A percentile compares a stretch with the other conserved stretches of the same genome.
Conservation (phyloP, 2,113 vertebrate genomes). For the Mellivora capensis region DNA sequence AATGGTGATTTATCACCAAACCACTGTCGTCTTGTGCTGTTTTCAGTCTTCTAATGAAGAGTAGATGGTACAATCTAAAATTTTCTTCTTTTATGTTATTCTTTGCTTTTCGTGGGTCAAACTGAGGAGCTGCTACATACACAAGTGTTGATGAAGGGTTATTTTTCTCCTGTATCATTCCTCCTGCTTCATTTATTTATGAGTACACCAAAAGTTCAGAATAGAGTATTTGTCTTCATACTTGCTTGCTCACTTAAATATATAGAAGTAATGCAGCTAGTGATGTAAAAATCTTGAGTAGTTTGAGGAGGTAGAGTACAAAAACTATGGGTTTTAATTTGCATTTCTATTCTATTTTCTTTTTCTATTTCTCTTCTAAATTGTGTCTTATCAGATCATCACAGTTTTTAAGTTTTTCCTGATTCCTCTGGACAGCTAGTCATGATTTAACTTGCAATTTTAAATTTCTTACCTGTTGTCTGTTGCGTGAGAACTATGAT, state of each 20-base stretch:
- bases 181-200: background rate
- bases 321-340: constrained; percentile 17
- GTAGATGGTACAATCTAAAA: background rate
- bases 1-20: background rate
- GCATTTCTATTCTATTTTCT: background rate
- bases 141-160: background rate
- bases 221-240: background rate
- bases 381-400: background rate
- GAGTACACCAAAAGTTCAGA: background rate
- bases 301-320: background rate
- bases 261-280: background rate
- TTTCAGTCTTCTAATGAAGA: background rate
- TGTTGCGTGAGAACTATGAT: background rate
- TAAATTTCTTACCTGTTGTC: background rate
- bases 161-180: constrained; percentile 14
- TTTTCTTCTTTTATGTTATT: background rate
- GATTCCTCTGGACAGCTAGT: background rate
- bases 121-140: background rate
- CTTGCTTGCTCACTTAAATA: constrained; percentile 18
- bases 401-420: background rate
- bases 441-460: background rate
- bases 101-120: background rate
- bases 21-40: background rate
- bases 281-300: constrained; percentile 14
- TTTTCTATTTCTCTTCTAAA: background rate